phyloP scores from a whole-genome alignment of 1,140 invertebrate species.

The Brachionus koreanus region DNA sequence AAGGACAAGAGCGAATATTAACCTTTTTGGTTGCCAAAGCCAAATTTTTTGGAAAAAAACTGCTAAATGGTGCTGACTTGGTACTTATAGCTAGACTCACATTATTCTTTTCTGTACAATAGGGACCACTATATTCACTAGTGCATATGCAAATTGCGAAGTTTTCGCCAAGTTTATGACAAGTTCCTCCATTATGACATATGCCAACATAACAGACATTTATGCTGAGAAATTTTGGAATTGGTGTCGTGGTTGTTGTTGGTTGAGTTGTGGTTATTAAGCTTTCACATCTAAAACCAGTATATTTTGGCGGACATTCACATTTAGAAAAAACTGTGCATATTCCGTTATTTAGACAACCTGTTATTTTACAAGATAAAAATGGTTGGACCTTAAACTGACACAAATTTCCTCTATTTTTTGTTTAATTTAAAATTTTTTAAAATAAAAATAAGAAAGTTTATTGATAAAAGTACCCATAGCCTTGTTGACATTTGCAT shows the following conservation, averaged over 20 bases:
- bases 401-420: slow-evolving; percentile 31
- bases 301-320: slow-evolving; percentile 3
- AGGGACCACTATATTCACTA: neutral
- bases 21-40: neutral
- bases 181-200: slow-evolving; percentile 35
- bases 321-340: slow-evolving; percentile 23
- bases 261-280: neutral
- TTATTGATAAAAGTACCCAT: neutral
- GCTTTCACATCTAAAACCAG: slow-evolving; percentile 21
- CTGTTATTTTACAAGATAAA: slow-evolving; percentile 36
- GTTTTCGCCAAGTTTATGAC: neutral
- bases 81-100: neutral
- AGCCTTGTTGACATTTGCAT: slow-evolving; percentile 2
- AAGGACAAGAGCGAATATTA: neutral
- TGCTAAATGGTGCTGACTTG: neutral
- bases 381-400: neutral
- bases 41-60: neutral
- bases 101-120: slow-evolving; percentile 20
- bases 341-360: slow-evolving; percentile 18
- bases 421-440: neutral
- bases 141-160: slow-evolving; percentile 18
- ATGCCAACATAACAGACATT: slow-evolving; percentile 31
- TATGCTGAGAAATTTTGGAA: neutral
- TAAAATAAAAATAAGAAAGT: neutral
- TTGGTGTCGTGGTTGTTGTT: neutral